Conservation (phyloP, 2,888 invertebrate species). For the Philopedon plagiatum region DNA sequence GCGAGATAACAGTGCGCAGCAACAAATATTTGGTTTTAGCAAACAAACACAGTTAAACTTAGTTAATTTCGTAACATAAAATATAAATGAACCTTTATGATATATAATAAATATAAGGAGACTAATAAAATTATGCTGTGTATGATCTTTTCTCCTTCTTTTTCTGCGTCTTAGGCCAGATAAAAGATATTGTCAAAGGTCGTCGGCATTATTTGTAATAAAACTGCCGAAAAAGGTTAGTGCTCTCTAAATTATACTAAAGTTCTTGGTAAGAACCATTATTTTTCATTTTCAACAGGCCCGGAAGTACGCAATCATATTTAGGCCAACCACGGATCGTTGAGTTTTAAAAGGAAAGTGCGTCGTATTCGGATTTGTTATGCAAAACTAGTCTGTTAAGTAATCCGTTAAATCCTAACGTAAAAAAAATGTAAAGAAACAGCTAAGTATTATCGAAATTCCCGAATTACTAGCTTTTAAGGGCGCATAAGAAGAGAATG, state of each 20-base stretch:
- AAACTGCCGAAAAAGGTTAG: conserved; percentile 5
- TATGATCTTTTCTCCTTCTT: neutral
- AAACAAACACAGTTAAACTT: no score
- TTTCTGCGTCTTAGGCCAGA: neutral
- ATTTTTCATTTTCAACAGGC: conserved; percentile 10
- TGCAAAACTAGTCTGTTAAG: neutral
- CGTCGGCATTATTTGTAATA: conserved; percentile 7
- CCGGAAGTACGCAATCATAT: neutral
- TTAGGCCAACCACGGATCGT: neutral
- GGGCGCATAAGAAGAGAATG: no score
- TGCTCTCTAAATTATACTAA: conserved; percentile 11
- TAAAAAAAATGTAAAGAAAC: neutral
- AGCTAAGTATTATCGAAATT: neutral
- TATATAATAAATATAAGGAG: neutral
- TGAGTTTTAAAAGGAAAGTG: neutral
- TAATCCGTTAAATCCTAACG: neutral
- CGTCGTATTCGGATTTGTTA: neutral
- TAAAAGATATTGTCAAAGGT: conserved; percentile 11
- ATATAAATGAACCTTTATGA: neutral
- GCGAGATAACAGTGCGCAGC: no score
- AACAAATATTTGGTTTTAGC: no score
- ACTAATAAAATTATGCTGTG: neutral
- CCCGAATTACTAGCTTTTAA: no score
- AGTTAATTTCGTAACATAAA: neutral
- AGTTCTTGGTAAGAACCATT: neutral